phyloP scores from a whole-genome alignment of 2,113 vertebrate species.

The Plotosus lineatus region DNA sequence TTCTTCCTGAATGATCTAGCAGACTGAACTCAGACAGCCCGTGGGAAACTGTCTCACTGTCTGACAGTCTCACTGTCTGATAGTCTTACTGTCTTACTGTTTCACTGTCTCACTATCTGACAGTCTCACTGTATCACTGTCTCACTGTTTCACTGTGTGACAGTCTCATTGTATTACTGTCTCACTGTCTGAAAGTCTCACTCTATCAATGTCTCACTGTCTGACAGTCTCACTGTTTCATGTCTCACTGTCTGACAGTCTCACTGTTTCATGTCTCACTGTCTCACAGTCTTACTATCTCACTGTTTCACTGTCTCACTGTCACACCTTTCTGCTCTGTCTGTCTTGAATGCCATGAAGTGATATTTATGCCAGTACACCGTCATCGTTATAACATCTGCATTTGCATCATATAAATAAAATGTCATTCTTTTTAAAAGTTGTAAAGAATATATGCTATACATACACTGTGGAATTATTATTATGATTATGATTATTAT shows the following conservation, averaged over 20 bases:
- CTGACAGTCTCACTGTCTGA: neutral
- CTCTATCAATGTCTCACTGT: too few relatives aligned
- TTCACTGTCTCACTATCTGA: neutral
- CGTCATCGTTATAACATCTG: neutral
- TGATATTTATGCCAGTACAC: neutral
- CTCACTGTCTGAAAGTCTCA: too few relatives aligned
- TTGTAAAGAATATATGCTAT: too few relatives aligned
- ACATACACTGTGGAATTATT: too few relatives aligned
- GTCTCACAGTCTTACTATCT: neutral
- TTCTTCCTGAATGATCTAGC: conserved; percentile 37
- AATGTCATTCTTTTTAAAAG: too few relatives aligned
- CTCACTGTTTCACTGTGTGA: neutral
- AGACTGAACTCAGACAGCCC: neutral
- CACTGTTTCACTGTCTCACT: neutral
- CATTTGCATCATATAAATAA: neutral
- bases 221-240: neutral
- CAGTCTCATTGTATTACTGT: neutral
- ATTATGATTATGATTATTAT: too few relatives aligned
- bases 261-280: too few relatives aligned
- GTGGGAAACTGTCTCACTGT: neutral
- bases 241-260: neutral
- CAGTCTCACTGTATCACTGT: neutral
- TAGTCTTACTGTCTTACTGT: too few relatives aligned
- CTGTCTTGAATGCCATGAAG: neutral
- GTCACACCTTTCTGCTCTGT: neutral